Evolutionary conservation across 2,113 vertebrate species (phyloP), one percentile per base, ranked within the genome.

Genomic region (Sorex fumeus): DNA sequence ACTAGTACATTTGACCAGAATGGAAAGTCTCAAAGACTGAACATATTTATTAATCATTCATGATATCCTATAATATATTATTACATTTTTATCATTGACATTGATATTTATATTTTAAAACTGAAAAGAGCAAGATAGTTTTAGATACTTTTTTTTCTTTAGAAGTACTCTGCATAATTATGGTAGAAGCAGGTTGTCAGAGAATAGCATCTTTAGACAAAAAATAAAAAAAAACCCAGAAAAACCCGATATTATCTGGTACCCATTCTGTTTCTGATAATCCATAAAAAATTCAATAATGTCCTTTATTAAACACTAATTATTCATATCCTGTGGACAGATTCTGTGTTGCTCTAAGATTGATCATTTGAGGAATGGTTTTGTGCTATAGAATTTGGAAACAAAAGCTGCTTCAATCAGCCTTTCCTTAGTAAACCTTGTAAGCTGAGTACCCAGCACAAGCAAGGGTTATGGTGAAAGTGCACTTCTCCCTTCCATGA

Each of bases 361-460:
- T 4, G 3, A 72, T 19, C 72, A 79, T 96, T 91, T 92, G 60
- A 88, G 81, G 82, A 78, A 77, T 75, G 30, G 50, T 78, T 95
- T 97, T 96, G 92, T 96, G 96, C 92, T 81, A 77, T 90, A 97
- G 93, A 96, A 78, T 88, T 90, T 96, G 93, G 96, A 98, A 98
- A 98, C 96, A 97, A 95, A 98, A 98, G 96, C 96, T 96, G 91
- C 45, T 96, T 92, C 90, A 92, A 89, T 95, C 88, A 97, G 95
- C 92, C 93, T 96, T 94, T 95, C 88, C 93, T 95, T 30, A 94
- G 96, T 95, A 91, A 96, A 96, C 94, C 94, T 81, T 98, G 98
- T 98, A 98, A 98, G 94, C 93, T 98, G 98, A 98, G 98, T 93
- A 97, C 92, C 70, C 64, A 93, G 95, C 91, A 72, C 89, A 96